These are phyloP conservation scores for Asteroscopus sphinx DNA, from an alignment of 2,888 invertebrate genomes.

Conservation along the genomic window DNA sequence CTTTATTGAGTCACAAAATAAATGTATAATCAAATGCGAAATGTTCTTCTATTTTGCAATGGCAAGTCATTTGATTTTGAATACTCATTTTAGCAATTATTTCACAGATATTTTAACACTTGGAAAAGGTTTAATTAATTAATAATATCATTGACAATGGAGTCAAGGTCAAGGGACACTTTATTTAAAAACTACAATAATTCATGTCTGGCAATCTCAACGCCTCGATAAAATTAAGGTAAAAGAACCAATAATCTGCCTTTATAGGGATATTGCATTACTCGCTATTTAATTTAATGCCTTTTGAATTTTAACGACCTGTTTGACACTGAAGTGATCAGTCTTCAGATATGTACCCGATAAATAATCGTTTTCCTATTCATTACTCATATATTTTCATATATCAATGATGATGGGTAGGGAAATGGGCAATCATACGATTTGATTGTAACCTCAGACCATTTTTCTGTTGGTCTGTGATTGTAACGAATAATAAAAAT, in stretches of 20 bases:
- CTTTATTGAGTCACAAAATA: no score
- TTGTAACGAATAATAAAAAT: conserved; percentile 5
- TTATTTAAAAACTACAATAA: no score
- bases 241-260: conserved; percentile 15
- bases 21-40: no score
- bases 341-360: background rate
- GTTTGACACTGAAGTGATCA: conserved; percentile 13
- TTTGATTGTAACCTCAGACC: no score
- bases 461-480: no score
- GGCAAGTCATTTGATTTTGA: no score
- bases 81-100: no score
- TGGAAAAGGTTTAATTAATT: no score
- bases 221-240: conserved; percentile 6
- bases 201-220: background rate
- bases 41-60: no score
- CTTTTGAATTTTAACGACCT: conserved; percentile 12
- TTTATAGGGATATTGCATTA: conserved; percentile 5
- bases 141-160: no score
- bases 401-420: background rate
- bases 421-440: background rate
- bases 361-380: conserved; percentile 12
- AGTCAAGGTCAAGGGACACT: no score
- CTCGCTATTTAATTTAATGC: conserved; percentile 1
- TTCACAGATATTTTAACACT: no score
- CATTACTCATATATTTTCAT: conserved; percentile 14